These are phyloP conservation scores for Nomada fabriciana DNA, from an alignment of 2,888 invertebrate species.

Conservation along the genomic window DNA sequence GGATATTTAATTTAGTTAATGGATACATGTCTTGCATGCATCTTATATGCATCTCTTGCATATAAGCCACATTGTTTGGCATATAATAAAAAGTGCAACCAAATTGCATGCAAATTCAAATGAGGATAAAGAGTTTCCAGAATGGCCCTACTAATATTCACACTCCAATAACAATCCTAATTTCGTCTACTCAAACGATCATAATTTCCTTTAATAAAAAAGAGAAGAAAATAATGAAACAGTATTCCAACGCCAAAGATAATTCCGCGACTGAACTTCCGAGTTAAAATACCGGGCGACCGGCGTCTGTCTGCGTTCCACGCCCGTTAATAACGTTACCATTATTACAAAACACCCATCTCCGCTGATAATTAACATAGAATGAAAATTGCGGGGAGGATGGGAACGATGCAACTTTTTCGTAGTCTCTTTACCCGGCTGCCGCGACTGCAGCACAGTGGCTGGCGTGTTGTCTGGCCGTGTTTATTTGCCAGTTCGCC, in stretches of 20 bases:
- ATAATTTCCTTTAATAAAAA: background rate
- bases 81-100: too few species aligned
- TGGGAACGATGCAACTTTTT: conserved; percentile 5
- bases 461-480: background rate
- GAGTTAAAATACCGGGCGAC: conserved; percentile 47
- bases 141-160: too few species aligned
- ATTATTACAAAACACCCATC: conserved; percentile 21
- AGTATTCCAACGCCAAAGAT: too few species aligned
- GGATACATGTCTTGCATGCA: too few species aligned
- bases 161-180: too few species aligned
- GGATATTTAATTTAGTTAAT: too few species aligned
- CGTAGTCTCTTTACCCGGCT: background rate
- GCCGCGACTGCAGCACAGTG: background rate
- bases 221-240: background rate
- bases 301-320: conserved; percentile 19
- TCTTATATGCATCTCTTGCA: too few species aligned
- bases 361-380: conserved; percentile 13
- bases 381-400: background rate
- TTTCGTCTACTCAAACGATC: background rate
- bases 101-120: too few species aligned
- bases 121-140: too few species aligned
- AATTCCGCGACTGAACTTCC: conserved; percentile 47
- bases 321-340: conserved; percentile 36
- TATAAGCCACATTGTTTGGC: background rate
- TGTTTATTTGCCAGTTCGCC: conserved; percentile 34